phyloP scores from a whole-genome alignment of 2,888 invertebrate species.

The Rhorus exstirpatorius region DNA sequence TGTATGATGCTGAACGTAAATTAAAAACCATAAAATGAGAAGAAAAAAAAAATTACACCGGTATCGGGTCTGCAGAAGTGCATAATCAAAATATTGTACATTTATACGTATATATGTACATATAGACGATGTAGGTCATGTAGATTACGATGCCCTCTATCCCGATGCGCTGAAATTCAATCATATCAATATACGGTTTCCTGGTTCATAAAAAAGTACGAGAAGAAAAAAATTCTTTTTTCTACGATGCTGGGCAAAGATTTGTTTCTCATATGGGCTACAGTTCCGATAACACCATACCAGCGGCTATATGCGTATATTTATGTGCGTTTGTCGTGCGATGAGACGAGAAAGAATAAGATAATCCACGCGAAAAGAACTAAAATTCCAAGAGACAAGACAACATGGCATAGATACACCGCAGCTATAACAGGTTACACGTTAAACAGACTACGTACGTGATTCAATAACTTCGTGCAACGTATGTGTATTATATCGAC shows the following conservation, averaged over 20 bases:
- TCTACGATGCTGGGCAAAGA: slow-evolving; percentile 13
- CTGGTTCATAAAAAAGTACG: neutral
- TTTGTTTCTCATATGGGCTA: neutral
- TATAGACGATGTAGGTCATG: too few relatives aligned
- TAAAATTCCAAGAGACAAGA: slow-evolving; percentile 26
- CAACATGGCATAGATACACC: slow-evolving; percentile 26
- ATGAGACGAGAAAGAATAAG: slow-evolving; percentile 10
- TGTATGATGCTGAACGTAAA: neutral
- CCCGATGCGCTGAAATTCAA: neutral
- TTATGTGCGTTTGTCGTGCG: neutral
- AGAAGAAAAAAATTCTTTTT: neutral
- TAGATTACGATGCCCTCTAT: neutral
- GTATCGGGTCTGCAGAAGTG: neutral
- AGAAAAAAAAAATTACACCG: slow-evolving; percentile 22
- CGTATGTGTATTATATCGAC: slow-evolving; percentile 42
- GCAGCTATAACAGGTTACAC: slow-evolving; percentile 70
- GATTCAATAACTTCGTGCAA: slow-evolving; percentile 79
- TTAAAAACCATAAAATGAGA: neutral
- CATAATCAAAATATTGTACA: neutral
- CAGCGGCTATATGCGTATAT: neutral
- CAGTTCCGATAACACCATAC: slow-evolving; percentile 15
- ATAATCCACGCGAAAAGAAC: neutral
- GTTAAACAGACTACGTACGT: slow-evolving; percentile 76
- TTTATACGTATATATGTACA: too few relatives aligned
- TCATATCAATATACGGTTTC: neutral